Evolutionary conservation across 2,113 vertebrate species (phyloP).

Genomic region (Hylia prasina): DNA sequence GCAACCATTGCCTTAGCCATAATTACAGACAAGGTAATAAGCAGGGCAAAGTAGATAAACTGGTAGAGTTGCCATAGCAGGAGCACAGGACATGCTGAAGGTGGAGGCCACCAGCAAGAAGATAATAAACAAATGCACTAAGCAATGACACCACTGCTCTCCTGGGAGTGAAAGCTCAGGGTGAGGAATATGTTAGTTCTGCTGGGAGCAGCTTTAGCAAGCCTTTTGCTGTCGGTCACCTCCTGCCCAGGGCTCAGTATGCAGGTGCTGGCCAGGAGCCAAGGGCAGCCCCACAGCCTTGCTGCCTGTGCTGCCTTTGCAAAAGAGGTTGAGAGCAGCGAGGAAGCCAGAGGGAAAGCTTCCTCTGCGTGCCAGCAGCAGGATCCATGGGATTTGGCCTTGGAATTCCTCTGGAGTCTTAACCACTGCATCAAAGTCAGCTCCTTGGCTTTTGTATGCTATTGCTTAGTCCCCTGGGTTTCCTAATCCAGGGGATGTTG

Average conservation of each 20-base stretch:
- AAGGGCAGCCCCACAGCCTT: not conserved
- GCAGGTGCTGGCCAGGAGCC: not conserved
- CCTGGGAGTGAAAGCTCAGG: not conserved
- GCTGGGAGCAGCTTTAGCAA: not conserved
- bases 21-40: not conserved
- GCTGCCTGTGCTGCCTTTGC: not conserved
- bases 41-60: not conserved
- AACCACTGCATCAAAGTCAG: slow-evolving; percentile 7
- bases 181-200: not conserved
- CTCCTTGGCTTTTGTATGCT: not conserved
- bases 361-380: not conserved
- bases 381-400: not conserved
- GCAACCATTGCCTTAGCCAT: not conserved
- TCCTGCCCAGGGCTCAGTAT: not conserved
- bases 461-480: not conserved
- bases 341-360: not conserved
- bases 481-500: not conserved
- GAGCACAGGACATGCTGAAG: not conserved
- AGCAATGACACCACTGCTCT: not conserved
- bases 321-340: not conserved
- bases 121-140: not conserved
- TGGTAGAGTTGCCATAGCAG: not conserved
- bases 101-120: fast-evolving
- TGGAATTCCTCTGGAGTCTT: not conserved
- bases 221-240: not conserved